A percentile compares a stretch with the other conserved stretches of the same genome.
Conservation (phyloP, 53 echinoderm and acorn worm species). For the Pentamera pediparva region DNA sequence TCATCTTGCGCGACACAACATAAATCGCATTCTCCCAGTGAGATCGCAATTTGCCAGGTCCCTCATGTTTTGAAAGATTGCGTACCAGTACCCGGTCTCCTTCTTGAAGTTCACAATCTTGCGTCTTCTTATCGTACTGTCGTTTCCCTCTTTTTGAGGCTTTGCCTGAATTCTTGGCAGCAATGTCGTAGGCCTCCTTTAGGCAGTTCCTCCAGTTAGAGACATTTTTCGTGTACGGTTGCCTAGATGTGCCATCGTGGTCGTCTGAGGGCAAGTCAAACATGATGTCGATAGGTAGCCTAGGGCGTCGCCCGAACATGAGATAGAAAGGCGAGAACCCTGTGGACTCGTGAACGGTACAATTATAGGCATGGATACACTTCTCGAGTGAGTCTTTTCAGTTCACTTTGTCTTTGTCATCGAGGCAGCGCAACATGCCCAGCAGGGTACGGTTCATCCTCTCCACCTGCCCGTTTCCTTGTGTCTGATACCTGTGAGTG, state of each 20-base stretch:
- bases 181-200: conserved; percentile 22
- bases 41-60: conserved; percentile 15
- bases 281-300: no score
- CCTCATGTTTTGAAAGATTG: background rate
- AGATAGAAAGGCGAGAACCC: no score
- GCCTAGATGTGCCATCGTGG: no score
- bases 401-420: conserved; percentile 39
- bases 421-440: conserved; percentile 32
- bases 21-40: conserved; percentile 5
- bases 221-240: no score
- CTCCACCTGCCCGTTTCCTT: no score
- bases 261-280: no score
- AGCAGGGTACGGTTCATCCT: no score
- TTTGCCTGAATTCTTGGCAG: background rate
- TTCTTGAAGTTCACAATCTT: background rate
- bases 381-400: no score
- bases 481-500: background rate
- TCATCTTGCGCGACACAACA: conserved; percentile 3
- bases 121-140: conserved; percentile 4
- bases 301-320: no score
- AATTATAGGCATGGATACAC: no score
- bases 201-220: no score
- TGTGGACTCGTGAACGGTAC: no score
- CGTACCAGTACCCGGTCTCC: conserved; percentile 23
- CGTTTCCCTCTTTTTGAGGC: background rate